Evolutionary conservation across 2,888 invertebrate genomes (phyloP), one percentile per base, ranked within the genome.

Genomic region (Phortica magna): DNA sequence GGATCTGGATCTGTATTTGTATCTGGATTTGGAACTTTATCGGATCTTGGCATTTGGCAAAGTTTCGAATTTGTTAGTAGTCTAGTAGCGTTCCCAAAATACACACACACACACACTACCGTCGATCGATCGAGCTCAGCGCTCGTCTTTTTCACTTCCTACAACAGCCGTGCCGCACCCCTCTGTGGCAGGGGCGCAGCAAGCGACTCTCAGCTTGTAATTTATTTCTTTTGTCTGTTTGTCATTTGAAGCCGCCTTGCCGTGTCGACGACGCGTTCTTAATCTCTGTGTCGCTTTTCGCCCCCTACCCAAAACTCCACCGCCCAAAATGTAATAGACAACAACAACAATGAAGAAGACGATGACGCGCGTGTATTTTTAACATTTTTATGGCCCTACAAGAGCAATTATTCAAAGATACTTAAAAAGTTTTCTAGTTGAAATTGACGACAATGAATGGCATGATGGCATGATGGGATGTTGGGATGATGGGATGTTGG

Each of bases 181-280:
- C 12, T 53, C 43, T n/a, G 42, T 7, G 42, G 1, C 53, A 10
- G 14, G n/a, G 22, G 22, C 31, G 7, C 14, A 22, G 55, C 48
- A 19, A 53, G 48, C 10, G 10, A 48, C 48, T 12, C 48, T 48
- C 64, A 41, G 71, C 77, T 77, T 67, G 87, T 88, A 83, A 85
- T 85, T 85, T 88, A 85, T 85, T 85, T 85, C 88, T 61, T 82
- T 84, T 82, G 88, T 85, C 85, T 85, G 85, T 85, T 85, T 87
- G 85, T 85, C 87, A 83, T 85, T 85, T 79, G 75, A 74, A 78
- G 78, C 31, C 48, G 19, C 53, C 39, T 65, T 65, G 65, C 41
- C 10, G 14, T 7, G 22, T 61, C 65, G 10, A 39, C 14, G 14
- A 10, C 7, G 9, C 48, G 48, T 48, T 48, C 48, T 48, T 48